Conservation (phyloP, 2,113 vertebrate genomes). For the Rhabdomys dilectus region DNA sequence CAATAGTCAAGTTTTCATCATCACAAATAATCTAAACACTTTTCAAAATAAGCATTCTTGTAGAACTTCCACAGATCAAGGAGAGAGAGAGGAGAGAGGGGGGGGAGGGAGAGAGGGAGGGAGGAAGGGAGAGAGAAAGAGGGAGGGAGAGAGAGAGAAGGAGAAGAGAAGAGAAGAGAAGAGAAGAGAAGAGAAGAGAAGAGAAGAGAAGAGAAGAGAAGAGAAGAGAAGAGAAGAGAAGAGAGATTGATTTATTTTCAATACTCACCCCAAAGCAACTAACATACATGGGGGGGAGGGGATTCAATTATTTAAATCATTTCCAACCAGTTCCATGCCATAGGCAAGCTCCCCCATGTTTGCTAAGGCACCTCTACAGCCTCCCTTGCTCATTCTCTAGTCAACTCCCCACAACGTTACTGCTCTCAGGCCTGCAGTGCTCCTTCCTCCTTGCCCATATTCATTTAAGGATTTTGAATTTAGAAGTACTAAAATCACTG, state of each 20-base stretch:
- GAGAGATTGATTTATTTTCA: background rate
- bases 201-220: background rate
- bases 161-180: background rate
- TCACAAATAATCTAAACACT: background rate
- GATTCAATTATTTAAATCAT: background rate
- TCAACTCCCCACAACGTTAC: no score
- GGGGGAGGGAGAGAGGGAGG: no score
- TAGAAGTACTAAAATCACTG: background rate
- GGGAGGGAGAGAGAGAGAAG: no score
- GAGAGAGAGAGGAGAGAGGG: background rate
- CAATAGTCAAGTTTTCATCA: background rate
- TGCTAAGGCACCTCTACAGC: background rate
- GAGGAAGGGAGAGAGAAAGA: no score
- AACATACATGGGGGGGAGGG: background rate
- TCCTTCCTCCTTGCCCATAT: background rate
- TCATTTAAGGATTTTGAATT: background rate
- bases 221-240: background rate
- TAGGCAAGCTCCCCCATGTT: background rate
- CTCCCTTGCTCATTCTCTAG: background rate
- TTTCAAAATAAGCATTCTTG: background rate
- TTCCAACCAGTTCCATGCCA: background rate
- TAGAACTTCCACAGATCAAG: background rate
- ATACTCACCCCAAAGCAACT: background rate
- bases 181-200: background rate
- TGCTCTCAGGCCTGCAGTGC: background rate